Base-by-base conservation (phyloP, 2,888 invertebrate genomes). In the Synergus gifuensis region DNA sequence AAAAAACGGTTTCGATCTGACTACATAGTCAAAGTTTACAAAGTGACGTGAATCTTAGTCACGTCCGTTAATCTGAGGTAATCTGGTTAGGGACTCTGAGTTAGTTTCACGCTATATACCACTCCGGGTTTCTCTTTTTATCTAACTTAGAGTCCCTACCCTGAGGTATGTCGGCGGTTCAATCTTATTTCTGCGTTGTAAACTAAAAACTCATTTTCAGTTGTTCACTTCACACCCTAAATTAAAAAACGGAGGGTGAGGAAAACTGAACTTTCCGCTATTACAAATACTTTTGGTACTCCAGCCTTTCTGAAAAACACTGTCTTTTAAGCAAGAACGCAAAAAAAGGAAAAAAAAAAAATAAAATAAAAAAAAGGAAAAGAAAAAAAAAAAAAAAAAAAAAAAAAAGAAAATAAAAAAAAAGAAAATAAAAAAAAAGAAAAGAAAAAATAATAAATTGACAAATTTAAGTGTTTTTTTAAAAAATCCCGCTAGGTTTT, bases 161-260 rank as follows among this genome's bases (percentile, higher is more conserved):
- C 22, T 69, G 54, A 73, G 73, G 54, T 73, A 73, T 67, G 67
- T 67, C 46, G 54, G 73, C 49, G 73, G 49, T 73, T 28, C 12
- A 73, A 73, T 54, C 11, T 73, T 73, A 28, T 28, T 73, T 54
- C 46, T 69, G 5, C 28, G 28, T 69, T 46, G 69, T 28, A 54
- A 73, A 36, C 54, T 73, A 73, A 73, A 73, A 73, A 73, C 49
- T 46, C 49, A 69, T 69, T 49, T 73, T 54, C 54, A 73, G 28
- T 73, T 73, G 11, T 14, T 73, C 36, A 9, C 73, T 54, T 54
- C n/a, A 73, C n/a, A 28, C 28, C 28, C 22, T 42, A 49, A n/a
- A 69, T 54, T 46, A 11, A 36, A 73, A 54, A n/a, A 49, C n/a
- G 49, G 28, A 28, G 49, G 36, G 42, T 9, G 16, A n/a, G 42